A percentile compares a stretch with the other conserved stretches of the same genome.
phyloP scores from a whole-genome alignment of 2,113 vertebrate genomes.

The Cavia porcellus region DNA sequence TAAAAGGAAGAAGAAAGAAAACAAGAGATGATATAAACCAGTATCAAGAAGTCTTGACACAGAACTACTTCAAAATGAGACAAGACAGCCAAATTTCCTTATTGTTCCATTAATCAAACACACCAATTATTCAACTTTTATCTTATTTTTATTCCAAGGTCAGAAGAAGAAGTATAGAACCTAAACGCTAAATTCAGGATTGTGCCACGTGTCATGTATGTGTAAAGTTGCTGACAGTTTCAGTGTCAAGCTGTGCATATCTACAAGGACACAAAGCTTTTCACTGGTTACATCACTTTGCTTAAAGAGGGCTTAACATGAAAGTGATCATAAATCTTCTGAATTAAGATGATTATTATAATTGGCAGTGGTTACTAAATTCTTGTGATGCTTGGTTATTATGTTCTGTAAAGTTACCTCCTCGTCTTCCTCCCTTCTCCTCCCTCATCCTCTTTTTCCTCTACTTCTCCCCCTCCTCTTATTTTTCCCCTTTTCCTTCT shows the following conservation, averaged over 20 bases:
- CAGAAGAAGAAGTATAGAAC: background rate
- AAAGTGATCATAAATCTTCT: constrained; percentile 8
- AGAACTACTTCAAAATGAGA: background rate
- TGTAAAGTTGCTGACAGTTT: background rate
- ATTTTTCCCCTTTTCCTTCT: no score
- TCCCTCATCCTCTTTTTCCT: background rate
- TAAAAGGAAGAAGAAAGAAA: background rate
- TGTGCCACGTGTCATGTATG: background rate
- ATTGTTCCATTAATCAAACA: background rate
- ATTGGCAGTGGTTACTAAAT: background rate
- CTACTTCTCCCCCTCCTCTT: background rate
- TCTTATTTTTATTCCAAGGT: background rate
- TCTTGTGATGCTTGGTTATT: background rate
- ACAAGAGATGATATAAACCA: background rate
- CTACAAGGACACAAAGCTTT: background rate
- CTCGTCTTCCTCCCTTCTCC: background rate
- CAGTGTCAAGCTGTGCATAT: fast-evolving
- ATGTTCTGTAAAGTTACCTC: background rate
- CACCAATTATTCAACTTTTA: background rate
- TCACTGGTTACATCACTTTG: background rate
- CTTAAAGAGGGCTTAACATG: background rate
- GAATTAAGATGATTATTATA: background rate
- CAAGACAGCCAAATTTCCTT: background rate
- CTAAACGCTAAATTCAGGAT: background rate
- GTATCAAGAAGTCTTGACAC: background rate